Evolutionary conservation across 2,888 invertebrate genomes (phyloP), one percentile per base, ranked within the genome.

Genomic region (Tridacna gigas): DNA sequence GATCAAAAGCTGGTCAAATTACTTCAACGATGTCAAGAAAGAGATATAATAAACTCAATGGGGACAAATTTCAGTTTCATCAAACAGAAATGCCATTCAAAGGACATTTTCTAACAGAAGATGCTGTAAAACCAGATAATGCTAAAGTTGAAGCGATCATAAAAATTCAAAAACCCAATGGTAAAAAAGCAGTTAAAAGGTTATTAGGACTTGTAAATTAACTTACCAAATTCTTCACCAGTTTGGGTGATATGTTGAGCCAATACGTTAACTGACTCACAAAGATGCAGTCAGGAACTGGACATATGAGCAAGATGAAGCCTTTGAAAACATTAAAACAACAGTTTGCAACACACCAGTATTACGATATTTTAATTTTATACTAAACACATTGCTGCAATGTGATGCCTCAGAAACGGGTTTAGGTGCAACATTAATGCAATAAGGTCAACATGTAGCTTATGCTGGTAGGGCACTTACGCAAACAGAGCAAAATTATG

Each of bases 371-470:
- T 86, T 28, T 84, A 73, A 82, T 48, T 45, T 18, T 15, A 69
- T 77, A n/a, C 22, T 45, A 28, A 37, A 69, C 20, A 28, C 66
- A n/a, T 26, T 45, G 37, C 45, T 80, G 15, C 48, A 71, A 18
- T 71, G 71, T 22, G 71, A 71, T 18, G n/a, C 48, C 18, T 25
- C 48, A 13, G 71, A 82, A 37, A 79, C 61, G n/a, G 90, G 89
- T 0, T 76, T 91, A 12, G 89, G 88, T 13, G 86, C 89, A n/a
- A 75, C 65, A 7, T 73, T 91, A 13, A 18, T 88, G 37, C 90
- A 89, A 63, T n/a, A 88, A 5, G 79, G 75, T 12, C 79, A 88
- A 51, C 84, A 88, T 13, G 67, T 91, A 4, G 88, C 89, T 3
- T 88, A 51, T 82, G 88, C 86, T 1, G 77, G 80, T 13, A 66